Evolutionary conservation across 2,113 vertebrate species (phyloP), one percentile per base, ranked within the genome.

Genomic region (Gasterosteus nipponicus): DNA sequence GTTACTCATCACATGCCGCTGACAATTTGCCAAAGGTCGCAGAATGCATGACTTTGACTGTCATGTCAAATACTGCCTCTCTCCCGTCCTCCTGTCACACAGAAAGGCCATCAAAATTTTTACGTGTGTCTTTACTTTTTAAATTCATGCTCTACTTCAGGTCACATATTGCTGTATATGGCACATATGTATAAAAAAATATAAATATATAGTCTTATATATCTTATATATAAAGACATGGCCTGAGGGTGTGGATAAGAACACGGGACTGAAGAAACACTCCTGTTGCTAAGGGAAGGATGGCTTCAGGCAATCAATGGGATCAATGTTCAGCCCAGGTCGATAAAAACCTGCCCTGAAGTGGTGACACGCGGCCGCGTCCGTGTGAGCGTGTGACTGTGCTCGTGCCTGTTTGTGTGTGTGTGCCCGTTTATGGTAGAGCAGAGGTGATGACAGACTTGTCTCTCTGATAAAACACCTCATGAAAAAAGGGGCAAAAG

Each of bases 291-390:
- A 42, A 62, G 65, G 74, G 75, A 69, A 53, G 39, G 26, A 73
- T 33, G 31, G 73, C 75, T 79, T 76, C 14, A 60, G 70, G 62
- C 68, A 78, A 89, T 92, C 90, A 85, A 89, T 92, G 29, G 60
- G 89, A 90, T 92, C 91, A 89, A 89, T 89, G 77, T 82, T 82
- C 69, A 78, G 58, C 58, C 66, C 80, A 81, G 71, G 86, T 77
- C 85, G 86, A 91, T 92, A 91, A 92, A 93, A 91, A 83, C 88
- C 69, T 75, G 61, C 51, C 49, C 26, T 77, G 73, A 85, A 87
- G 80, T 83, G 75, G 64, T 83, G 84, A 89, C 85, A 86, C 7
- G 2, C 11, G 38, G 78, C 77, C 65, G 38, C 51, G 56, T 82
- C 56, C 76, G 47, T 73, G 69, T 39, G 67, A 74, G 54, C 39